Evolutionary conservation across 2,888 invertebrate genomes (phyloP), one percentile per base, ranked within the genome.

Genomic region (Mimas tiliae): DNA sequence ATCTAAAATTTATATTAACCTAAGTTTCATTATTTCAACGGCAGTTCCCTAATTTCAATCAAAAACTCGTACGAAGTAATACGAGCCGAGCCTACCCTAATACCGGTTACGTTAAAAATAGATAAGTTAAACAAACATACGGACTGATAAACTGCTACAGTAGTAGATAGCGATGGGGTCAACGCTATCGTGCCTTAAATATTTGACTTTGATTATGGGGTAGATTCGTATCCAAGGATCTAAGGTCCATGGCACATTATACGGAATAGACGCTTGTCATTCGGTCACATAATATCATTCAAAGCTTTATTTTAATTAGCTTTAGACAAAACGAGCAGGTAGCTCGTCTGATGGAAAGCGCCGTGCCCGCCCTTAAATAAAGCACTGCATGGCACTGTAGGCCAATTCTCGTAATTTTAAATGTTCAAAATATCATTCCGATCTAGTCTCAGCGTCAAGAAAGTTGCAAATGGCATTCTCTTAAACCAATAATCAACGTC

Each of bases 61-160:
- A 42, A 45, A 45, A 34, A 33, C 19, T 48, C 14, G 33, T 19
- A 19, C 68, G 68, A 69, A 66, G 64, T 68, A 48, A 51, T 65
- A 58, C 72, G 7, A 38, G 63, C 63, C 51, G 52, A 68, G 74
- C 76, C 78, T 79, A 74, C 74, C 75, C 71, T 71, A 76, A 78
- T 74, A 76, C 76, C 27, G 27, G 27, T 76, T 55, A 67, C 52
- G 63, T 68, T 75, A 69, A 68, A 75, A 76, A 74, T 77, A 79
- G 80, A 76, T 75, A 75, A 76, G 70, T 72, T 64, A 70, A 34
- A 70, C 75, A 78, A 79, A 79, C 78, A 74, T 14, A 48, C 62
- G 52, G 45, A 62, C 14, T 62, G 62, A 47, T 47, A 63, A 63
- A 63, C 62, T 48, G 47, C 19, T 47, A 21, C 62, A 27, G 45